Conservation (phyloP, 1,140 invertebrate species). For the Drosophila arizonae region DNA sequence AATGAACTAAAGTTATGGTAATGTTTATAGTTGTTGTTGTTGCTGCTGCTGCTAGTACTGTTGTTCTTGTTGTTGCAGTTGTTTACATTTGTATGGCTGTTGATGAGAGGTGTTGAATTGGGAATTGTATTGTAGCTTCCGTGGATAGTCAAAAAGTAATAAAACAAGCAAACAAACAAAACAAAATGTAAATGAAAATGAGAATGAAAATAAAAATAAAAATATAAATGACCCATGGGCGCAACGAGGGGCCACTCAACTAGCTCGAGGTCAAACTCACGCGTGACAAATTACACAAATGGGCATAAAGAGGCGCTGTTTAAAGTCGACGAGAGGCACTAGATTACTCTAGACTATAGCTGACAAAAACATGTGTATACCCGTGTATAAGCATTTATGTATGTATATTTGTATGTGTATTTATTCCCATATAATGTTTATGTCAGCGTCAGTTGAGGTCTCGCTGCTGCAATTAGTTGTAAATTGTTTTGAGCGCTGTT, state of each 20-base stretch:
- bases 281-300: slow-evolving; percentile 43
- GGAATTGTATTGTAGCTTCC: slow-evolving; percentile 32
- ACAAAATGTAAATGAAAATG: not conserved
- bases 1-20: slow-evolving; percentile 41
- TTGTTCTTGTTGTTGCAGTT: not conserved
- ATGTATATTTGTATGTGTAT: not conserved
- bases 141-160: slow-evolving; percentile 18
- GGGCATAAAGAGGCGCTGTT: not conserved
- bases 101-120: slow-evolving; percentile 22
- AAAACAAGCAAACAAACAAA: not conserved
- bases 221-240: slow-evolving; percentile 51
- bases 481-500: slow-evolving; percentile 42
- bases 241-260: slow-evolving; percentile 26
- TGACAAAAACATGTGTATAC: too few species aligned
- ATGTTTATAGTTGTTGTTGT: slow-evolving; percentile 10
- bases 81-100: slow-evolving; percentile 13
- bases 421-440: slow-evolving; percentile 30
- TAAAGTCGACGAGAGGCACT: not conserved
- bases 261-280: slow-evolving; percentile 37
- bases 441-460: slow-evolving; percentile 15
- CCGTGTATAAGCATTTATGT: not conserved
- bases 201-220: not conserved
- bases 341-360: not conserved
- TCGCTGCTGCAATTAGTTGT: slow-evolving; percentile 40
- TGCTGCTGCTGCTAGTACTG: not conserved